Conservation (phyloP, 2,888 invertebrate genomes). For the Blera fallax region DNA sequence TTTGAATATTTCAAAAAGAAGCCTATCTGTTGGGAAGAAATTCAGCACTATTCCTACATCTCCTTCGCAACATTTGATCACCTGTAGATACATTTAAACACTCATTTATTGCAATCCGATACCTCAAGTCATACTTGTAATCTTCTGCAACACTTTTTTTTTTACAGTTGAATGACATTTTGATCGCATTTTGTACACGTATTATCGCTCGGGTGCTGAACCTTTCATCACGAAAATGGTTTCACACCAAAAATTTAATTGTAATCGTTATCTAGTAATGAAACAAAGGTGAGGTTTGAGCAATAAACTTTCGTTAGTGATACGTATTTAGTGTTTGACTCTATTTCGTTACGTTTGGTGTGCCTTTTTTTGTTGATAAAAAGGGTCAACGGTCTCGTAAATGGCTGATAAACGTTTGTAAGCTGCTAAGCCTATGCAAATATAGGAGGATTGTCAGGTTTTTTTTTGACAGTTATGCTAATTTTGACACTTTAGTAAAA, state of each 20-base stretch:
- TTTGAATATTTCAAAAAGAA: no score
- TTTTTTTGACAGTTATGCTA: not conserved
- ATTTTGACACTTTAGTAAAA: not conserved
- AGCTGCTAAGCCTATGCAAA: constrained; percentile 2
- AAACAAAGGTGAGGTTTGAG: constrained; percentile 8
- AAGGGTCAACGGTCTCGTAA: constrained; percentile 39
- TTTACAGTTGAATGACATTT: no score
- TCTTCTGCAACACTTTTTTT: not conserved
- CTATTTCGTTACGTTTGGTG: not conserved
- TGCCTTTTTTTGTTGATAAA: constrained; percentile 1
- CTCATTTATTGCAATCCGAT: not conserved
- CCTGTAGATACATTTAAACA: not conserved
- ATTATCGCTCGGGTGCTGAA: constrained; percentile 2
- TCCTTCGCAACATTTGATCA: no score
- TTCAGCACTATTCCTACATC: not conserved
- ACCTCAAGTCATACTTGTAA: not conserved
- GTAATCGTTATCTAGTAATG: constrained; percentile 18
- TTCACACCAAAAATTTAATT: not conserved
- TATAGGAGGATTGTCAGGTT: not conserved
- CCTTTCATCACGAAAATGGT: not conserved
- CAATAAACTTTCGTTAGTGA: constrained; percentile 13
- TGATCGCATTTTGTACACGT: not conserved
- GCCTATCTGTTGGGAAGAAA: no score
- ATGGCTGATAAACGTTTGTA: constrained; percentile 11
- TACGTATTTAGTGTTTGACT: not conserved